A percentile compares a stretch with the other conserved stretches of the same genome.
phyloP scores from a whole-genome alignment of 1,140 invertebrate species.

The Contarinia nasturtii region DNA sequence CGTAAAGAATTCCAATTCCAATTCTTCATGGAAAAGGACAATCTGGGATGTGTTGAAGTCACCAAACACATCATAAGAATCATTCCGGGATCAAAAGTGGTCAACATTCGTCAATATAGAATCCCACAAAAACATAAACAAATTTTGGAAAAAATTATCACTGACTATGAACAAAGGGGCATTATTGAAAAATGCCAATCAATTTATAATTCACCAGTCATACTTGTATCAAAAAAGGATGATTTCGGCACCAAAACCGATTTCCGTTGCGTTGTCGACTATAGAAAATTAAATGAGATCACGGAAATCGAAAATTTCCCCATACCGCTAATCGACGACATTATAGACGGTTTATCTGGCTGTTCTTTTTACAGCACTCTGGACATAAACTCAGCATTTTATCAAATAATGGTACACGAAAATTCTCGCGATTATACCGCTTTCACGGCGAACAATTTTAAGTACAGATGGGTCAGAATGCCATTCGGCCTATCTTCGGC shows the following conservation, averaged over 20 bases:
- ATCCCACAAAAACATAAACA: too few species aligned
- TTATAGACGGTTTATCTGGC: slow-evolving; percentile 22
- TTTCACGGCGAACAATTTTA: slow-evolving; percentile 18
- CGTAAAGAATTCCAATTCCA: too few species aligned
- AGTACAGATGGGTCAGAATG: slow-evolving; percentile 20
- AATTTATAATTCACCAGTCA: too few species aligned
- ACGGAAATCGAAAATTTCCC: slow-evolving; percentile 26
- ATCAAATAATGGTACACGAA: slow-evolving; percentile 22
- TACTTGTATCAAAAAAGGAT: too few species aligned
- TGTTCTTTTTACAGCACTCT: slow-evolving; percentile 22
- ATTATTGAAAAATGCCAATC: too few species aligned
- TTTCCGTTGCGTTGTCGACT: slow-evolving; percentile 18
- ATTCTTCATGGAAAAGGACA: too few species aligned
- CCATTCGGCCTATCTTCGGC: slow-evolving; percentile 23
- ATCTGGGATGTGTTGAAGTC: too few species aligned
- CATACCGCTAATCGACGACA: slow-evolving; percentile 26
- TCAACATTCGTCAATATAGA: too few species aligned
- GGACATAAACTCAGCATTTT: slow-evolving; percentile 27
- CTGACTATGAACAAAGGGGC: too few species aligned
- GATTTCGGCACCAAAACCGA: slow-evolving; percentile 4
- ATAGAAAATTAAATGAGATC: slow-evolving; percentile 15
- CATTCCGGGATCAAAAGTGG: too few species aligned
- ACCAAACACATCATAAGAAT: too few species aligned
- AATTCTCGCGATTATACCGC: slow-evolving; percentile 19
- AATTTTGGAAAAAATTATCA: too few species aligned